Conservation (phyloP, 2,888 invertebrate species). For the Eulithis prunata region DNA sequence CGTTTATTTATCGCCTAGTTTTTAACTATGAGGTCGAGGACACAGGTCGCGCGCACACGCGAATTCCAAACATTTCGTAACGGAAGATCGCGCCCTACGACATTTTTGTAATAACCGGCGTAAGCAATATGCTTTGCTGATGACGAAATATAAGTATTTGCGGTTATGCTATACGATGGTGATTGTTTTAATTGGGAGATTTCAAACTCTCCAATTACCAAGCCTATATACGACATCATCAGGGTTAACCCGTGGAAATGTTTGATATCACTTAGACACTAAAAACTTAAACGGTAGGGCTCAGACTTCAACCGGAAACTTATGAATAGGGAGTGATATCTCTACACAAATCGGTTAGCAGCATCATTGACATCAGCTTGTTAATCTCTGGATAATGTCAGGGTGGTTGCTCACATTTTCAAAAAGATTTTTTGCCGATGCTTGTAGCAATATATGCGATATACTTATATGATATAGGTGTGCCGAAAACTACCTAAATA, state of each 20-base stretch:
- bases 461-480: too few relatives aligned
- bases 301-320: too few relatives aligned
- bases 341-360: too few relatives aligned
- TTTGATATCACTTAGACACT: neutral
- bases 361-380: too few relatives aligned
- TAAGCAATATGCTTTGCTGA: slow-evolving; percentile 19
- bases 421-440: too few relatives aligned
- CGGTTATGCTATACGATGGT: slow-evolving; percentile 10
- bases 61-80: slow-evolving; percentile 41
- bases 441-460: too few relatives aligned
- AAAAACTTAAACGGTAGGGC: too few relatives aligned
- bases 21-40: slow-evolving; percentile 26
- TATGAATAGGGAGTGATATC: too few relatives aligned
- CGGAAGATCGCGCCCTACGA: slow-evolving; percentile 39
- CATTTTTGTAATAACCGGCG: slow-evolving; percentile 33
- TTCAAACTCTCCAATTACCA: neutral
- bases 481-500: too few relatives aligned
- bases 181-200: slow-evolving; percentile 12
- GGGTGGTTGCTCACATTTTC: too few relatives aligned
- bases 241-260: neutral
- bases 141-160: slow-evolving; percentile 25
- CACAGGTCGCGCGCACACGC: slow-evolving; percentile 31
- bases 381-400: too few relatives aligned
- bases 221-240: slow-evolving; percentile 1
- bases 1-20: slow-evolving; percentile 17